Evolutionary conservation across 2,113 vertebrate species (phyloP), one percentile per base, ranked within the genome.

Genomic region (Myotis davidii): DNA sequence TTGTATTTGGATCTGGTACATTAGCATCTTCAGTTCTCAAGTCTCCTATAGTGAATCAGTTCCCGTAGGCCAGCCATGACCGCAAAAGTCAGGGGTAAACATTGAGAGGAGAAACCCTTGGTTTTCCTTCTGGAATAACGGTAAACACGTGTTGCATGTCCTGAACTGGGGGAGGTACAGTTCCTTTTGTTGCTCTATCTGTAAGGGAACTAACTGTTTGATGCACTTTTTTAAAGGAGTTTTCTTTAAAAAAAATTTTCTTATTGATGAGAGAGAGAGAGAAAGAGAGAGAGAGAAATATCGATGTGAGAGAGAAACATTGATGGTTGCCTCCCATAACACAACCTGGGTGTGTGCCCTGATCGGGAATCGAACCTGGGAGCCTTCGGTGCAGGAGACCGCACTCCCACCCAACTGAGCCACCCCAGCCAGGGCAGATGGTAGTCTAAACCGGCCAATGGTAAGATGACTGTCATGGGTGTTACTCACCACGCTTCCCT

Each of bases 141-240:
- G 56, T 64, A 48, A 37, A 34, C 70, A 81, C 0, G 2, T 11
- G 50, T 37, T 73, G 13, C 20, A 16, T 76, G 25, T 59, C 84
- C 86, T 18, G 52, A 88, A 72, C 74, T 39, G 27, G 16, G 86
- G 32, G 72, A 70, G 65, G 54, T 8, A 2, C 25, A 0, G 5
- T 85, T 84, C 84, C 94, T 85, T 97, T 84, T 81, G 74, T 61
- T 54, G n/a, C 27, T 89, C 3, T 92, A 1, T 92, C 34, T 94
- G 21, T 17, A 64, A 92, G 90, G 83, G 78, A 85, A 39, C 82
- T 88, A 73, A 90, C 81, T 94, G 94, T 94, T 92, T 1, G 1
- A 29, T 67, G 88, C 3, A 56, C 54, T 56, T 56, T 56, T 56
- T 56, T 2, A 56, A 56, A 56, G 54, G 20, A 56, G 54, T 56